Base-by-base conservation (phyloP, 2,888 invertebrate species). In the Noctua janthe region DNA sequence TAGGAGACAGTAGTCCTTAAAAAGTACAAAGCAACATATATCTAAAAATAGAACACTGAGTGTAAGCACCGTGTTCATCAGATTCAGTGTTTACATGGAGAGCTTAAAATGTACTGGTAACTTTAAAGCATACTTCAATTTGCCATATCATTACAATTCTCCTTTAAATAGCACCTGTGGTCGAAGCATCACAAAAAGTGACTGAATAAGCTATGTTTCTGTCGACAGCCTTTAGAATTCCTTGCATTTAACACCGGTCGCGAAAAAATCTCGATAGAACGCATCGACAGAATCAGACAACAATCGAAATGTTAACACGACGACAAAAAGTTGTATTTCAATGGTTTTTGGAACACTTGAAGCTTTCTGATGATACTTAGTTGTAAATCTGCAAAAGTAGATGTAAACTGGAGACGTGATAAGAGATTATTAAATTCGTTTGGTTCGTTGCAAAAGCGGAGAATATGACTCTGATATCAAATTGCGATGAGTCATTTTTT, bases 221-320 rank as follows among this genome's bases (percentile, higher is more conserved):
- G 74, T 85, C 91, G 80, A 90, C 90, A 89, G 90, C 87, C 88
- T 90, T 92, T 91, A 91, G 91, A 91, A 96, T 96, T 94, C 95
- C 90, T 82, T 86, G 90, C 94, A 93, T 94, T 95, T 94, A 92
- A 93, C 94, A 94, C 93, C 90, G 86, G 88, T 84, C 89, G 88
- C 91, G 91, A 94, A 95, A 95, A 94, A 94, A 91, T 90, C 76
- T 82, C 88, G 88, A 90, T 91, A 88, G 88, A 90, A 90, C 90
- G 88, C 84, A 91, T 93, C 93, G 82, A 92, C 91, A 89, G 92
- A 89, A 90, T 92, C 92, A 91, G 94, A 95, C 94, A 95, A 95
- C 95, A 95, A 96, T 96, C 95, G 95, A 94, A 95, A 94, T 94
- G 94, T 94, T 93, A 94, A 94, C 94, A 94, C 91, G 88, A 91